phyloP scores from a whole-genome alignment of 2,888 invertebrate genomes.

The Zhuqinia jingwanae region DNA sequence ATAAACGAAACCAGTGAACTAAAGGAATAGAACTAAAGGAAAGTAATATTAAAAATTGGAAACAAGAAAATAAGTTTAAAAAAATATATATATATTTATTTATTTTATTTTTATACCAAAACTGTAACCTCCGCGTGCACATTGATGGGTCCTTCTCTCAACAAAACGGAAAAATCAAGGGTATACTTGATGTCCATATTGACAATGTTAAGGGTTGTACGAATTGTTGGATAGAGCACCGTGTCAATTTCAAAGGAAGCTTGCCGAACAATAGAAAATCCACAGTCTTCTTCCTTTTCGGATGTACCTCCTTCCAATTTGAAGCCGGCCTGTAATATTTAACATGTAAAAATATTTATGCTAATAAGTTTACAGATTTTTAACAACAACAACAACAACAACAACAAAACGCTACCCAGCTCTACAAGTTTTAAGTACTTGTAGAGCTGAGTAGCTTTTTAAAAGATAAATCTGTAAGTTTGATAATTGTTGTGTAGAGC shows the following conservation, averaged over 20 bases:
- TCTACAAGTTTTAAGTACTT: background rate
- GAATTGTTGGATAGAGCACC: conserved; percentile 84
- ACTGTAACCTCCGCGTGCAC: conserved; percentile 76
- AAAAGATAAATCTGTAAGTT: no score
- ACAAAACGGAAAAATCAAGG: conserved; percentile 76
- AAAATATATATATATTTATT: no score
- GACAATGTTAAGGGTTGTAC: conserved; percentile 83
- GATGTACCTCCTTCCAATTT: conserved; percentile 77
- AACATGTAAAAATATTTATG: background rate
- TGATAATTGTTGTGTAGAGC: no score
- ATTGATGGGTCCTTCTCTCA: conserved; percentile 79
- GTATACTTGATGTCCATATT: conserved; percentile 81
- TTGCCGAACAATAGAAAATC: conserved; percentile 66
- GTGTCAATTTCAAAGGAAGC: conserved; percentile 83
- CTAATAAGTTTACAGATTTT: no score
- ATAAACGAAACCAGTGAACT: no score
- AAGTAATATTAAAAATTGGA: background rate
- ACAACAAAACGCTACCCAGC: no score
- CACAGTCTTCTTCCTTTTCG: conserved; percentile 76
- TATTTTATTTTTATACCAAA: no score
- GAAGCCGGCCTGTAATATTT: conserved; percentile 74
- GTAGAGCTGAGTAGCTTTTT: no score
- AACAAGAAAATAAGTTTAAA: background rate
- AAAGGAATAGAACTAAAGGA: background rate
- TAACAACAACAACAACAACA: no score